These are phyloP conservation scores for Linyphia triangularis DNA, from an alignment of 2,888 invertebrate species.

Conservation along the genomic window DNA sequence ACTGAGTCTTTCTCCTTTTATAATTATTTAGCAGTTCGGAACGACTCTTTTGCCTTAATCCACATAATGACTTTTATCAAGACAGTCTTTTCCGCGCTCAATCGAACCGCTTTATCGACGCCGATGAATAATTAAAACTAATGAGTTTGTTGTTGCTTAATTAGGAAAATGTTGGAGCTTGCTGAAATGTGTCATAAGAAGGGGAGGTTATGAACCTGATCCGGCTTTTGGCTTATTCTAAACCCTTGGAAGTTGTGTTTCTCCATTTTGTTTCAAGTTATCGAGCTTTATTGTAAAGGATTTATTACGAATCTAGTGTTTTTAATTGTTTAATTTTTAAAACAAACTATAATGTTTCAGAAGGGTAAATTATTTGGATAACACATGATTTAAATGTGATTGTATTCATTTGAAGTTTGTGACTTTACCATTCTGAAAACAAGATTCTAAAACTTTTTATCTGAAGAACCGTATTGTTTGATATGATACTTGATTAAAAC, in stretches of 20 bases:
- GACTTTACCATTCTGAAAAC: no score
- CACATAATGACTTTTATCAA: constrained; percentile 65
- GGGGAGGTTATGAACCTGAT: not conserved
- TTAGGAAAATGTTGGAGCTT: constrained; percentile 62
- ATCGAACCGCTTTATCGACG: constrained; percentile 66
- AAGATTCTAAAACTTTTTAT: no score
- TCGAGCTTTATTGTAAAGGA: no score
- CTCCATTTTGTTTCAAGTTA: not conserved
- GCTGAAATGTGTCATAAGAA: constrained; percentile 46
- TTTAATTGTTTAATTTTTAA: no score
- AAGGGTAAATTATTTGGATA: no score
- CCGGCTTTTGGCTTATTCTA: not conserved
- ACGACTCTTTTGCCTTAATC: constrained; percentile 26
- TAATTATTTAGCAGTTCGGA: constrained; percentile 32
- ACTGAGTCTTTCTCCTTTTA: constrained; percentile 12
- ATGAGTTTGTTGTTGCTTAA: constrained; percentile 69
- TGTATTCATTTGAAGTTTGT: no score
- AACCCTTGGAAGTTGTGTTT: not conserved
- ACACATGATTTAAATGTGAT: no score
- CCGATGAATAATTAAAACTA: constrained; percentile 72
- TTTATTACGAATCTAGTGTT: no score
- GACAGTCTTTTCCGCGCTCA: constrained; percentile 40
- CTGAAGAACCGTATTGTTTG: no score
- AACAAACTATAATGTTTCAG: no score
- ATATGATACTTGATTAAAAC: no score